Base-by-base conservation (phyloP, 1,140 invertebrate genomes). In the Oryzaephilus surinamensis region DNA sequence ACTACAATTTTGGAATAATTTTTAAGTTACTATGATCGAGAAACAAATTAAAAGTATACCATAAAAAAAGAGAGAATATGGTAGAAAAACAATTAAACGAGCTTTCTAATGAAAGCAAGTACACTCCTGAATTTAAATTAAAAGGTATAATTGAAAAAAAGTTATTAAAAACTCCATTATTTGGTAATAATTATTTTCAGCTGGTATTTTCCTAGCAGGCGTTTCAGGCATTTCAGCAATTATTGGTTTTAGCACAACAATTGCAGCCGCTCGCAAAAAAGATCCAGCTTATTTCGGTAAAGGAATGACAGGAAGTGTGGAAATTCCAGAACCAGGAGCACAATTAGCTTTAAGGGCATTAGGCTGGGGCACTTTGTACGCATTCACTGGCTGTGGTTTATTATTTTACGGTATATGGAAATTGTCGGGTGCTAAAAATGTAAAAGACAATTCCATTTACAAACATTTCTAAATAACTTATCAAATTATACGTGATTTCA, bases 351-450 rank as follows among this genome's bases (percentile, higher is more conserved):
- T 88, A 19, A 64, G 83, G 57, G 92, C 92, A 2, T 65, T 96
- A 2, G 82, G 79, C 13, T 85, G 84, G 80, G 91, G 88, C 2
- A 85, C 86, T 3, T 52, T 92, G 2, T 92, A 89, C 64, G 84
- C 91, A 1, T 67, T 90, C 10, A 67, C 79, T 21, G 88, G 89
- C 7, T 86, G 87, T 47, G 73, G 84, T 8, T 55, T 85, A 29
- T 64, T 94, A 36, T 86, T 81, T 59, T 91, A 81, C 64, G 72
- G 74, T 7, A 76, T 93, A 38, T 95, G 88, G 85, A 94, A 93
- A 68, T 50, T 90, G 5, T 79, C 86, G 19, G 90, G 88, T 43
- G 88, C 85, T 18, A 74, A 76, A 50, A 74, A 83, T 73, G 79
- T 84, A 57, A 66, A 60, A 53, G 16, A 11, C 31, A 11, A 13